These are phyloP conservation scores for Sprattus sprattus DNA, from an alignment of 2,113 vertebrate species.

Conservation along the genomic window DNA sequence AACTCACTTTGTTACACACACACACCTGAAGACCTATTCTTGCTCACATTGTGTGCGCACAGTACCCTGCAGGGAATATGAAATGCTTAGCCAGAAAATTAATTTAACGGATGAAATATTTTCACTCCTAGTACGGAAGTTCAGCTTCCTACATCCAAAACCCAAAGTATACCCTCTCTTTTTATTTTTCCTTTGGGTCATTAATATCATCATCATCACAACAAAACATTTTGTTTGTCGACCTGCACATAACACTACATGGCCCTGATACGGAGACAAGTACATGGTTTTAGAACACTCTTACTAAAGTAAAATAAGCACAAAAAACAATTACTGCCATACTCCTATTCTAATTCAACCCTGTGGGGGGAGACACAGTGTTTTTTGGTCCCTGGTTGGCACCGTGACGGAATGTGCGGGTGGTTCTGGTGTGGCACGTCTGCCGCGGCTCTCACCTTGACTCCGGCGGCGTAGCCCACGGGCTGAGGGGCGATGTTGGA, in stretches of 20 bases:
- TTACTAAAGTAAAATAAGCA: too few relatives aligned
- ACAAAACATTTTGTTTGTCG: not conserved
- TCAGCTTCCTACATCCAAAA: not conserved
- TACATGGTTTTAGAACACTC: too few relatives aligned
- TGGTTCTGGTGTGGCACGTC: not conserved
- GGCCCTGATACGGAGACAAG: too few relatives aligned
- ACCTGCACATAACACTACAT: not conserved
- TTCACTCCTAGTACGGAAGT: not conserved
- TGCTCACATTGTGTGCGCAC: not conserved
- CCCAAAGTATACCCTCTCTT: not conserved
- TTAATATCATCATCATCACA: too few relatives aligned
- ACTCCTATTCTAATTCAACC: too few relatives aligned
- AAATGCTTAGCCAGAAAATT: not conserved
- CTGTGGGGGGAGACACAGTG: too few relatives aligned
- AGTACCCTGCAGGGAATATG: not conserved
- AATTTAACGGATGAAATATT: conserved; percentile 1
- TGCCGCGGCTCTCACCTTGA: conserved; percentile 77
- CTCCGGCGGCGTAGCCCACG: conserved; percentile 92
- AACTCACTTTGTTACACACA: not conserved
- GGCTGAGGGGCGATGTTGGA: conserved; percentile 96
- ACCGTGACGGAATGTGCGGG: not conserved
- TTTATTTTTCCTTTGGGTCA: too few relatives aligned
- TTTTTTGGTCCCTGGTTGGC: too few relatives aligned
- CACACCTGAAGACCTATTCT: not conserved
- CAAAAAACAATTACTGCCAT: too few relatives aligned